Evolutionary conservation across 1,140 invertebrate species (phyloP).

Genomic region (Bradynema listronoti): DNA sequence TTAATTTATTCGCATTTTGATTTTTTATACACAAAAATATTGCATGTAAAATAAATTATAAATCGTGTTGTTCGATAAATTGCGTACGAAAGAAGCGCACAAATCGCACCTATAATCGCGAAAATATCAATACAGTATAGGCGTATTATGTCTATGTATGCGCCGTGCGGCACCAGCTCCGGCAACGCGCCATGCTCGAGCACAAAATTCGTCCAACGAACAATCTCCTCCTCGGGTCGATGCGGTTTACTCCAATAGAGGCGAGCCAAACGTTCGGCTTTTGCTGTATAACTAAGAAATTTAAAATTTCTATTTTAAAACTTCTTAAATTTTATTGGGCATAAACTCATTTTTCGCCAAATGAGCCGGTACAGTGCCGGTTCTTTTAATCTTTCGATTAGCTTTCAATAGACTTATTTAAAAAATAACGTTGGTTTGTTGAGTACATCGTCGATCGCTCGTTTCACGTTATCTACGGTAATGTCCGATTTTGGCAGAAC

Average conservation of each 20-base stretch:
- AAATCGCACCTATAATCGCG: constrained; percentile 5
- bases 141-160: constrained; percentile 15
- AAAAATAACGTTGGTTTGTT: constrained; percentile 15
- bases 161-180: constrained; percentile 26
- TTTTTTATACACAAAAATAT: too few species aligned
- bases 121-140: constrained; percentile 34
- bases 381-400: background rate
- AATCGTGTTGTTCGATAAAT: too few species aligned
- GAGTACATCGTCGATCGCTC: constrained; percentile 20
- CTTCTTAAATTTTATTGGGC: background rate
- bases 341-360: background rate
- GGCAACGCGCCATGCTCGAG: constrained; percentile 29
- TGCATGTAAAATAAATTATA: too few species aligned
- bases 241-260: constrained; percentile 30
- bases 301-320: background rate
- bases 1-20: too few species aligned
- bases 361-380: background rate
- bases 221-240: constrained; percentile 30
- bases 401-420: background rate
- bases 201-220: constrained; percentile 43
- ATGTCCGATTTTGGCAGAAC: constrained; percentile 19
- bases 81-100: too few species aligned
- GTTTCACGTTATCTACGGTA: constrained; percentile 11
- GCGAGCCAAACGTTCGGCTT: constrained; percentile 20
- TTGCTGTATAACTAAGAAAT: constrained; percentile 26